Conservation (phyloP, 2,888 invertebrate genomes). For the Plusia festucae region DNA sequence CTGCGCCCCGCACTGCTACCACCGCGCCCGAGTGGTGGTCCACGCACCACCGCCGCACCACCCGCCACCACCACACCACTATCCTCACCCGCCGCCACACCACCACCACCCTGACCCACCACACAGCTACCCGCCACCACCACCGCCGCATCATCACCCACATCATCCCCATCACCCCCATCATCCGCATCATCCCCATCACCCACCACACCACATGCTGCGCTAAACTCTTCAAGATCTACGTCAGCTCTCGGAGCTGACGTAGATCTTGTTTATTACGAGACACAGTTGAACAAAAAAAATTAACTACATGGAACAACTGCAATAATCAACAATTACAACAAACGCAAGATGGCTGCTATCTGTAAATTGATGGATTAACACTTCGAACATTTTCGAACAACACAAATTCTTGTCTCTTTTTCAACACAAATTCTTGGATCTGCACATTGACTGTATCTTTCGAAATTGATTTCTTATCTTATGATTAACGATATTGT, state of each 20-base stretch:
- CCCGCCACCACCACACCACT: slow-evolving; percentile 42
- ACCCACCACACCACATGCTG: not conserved
- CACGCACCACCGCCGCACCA: slow-evolving; percentile 46
- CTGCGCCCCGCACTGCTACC: slow-evolving; percentile 75
- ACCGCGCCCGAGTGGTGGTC: slow-evolving; percentile 50
- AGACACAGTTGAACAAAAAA: not conserved
- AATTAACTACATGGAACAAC: not conserved
- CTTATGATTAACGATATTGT: slow-evolving; percentile 38
- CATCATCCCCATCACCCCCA: slow-evolving; percentile 39
- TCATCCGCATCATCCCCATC: not conserved
- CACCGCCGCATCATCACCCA: slow-evolving; percentile 34
- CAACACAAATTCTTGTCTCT: slow-evolving; percentile 20
- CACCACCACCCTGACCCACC: slow-evolving; percentile 46
- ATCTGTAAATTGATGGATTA: slow-evolving; percentile 9
- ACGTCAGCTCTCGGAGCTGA: not conserved
- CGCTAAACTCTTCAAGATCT: slow-evolving; percentile 31
- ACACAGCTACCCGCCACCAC: slow-evolving; percentile 36
- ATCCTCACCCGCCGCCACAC: slow-evolving; percentile 49
- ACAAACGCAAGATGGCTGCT: not conserved
- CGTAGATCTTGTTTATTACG: not conserved
- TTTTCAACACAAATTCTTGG: slow-evolving; percentile 35
- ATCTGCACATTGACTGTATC: slow-evolving; percentile 41
- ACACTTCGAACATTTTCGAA: not conserved
- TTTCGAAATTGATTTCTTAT: slow-evolving; percentile 20
- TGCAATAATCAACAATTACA: too few species aligned